A percentile compares a stretch with the other conserved stretches of the same genome.
phyloP scores from a whole-genome alignment of 1,140 invertebrate genomes.

The Augochlora pura region DNA sequence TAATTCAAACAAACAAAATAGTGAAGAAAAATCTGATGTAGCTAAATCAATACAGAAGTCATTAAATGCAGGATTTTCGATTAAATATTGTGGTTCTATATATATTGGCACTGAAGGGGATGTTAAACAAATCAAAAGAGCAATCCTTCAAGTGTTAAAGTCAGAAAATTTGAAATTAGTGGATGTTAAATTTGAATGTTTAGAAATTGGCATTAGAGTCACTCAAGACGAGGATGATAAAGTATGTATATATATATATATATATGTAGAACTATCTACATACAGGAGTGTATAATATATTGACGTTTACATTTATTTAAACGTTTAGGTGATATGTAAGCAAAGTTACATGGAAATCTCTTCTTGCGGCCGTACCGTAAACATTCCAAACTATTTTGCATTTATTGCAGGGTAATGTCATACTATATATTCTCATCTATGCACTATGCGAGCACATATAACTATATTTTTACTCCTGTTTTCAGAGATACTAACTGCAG shows the following conservation, averaged over 20 bases:
- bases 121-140: conserved; percentile 81
- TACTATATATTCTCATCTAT: conserved; percentile 28
- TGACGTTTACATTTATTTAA: conserved; percentile 19
- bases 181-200: conserved; percentile 79
- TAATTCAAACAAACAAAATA: conserved; percentile 21
- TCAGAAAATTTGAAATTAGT: conserved; percentile 68
- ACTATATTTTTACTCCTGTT: conserved; percentile 56
- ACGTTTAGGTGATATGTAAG: conserved; percentile 77
- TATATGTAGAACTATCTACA: conserved; percentile 15
- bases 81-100: conserved; percentile 79
- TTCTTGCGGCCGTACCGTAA: conserved; percentile 82
- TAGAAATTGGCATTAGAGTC: conserved; percentile 81
- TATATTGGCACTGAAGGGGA: conserved; percentile 78
- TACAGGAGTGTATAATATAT: conserved; percentile 3
- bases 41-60: conserved; percentile 42
- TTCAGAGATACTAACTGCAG: conserved; percentile 83
- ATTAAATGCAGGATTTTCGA: conserved; percentile 73
- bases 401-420: conserved; percentile 83
- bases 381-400: conserved; percentile 82
- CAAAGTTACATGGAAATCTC: conserved; percentile 85
- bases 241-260: conserved; percentile 47
- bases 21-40: conserved; percentile 27
- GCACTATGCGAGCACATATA: not conserved
- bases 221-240: conserved; percentile 69
- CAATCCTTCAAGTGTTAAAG: conserved; percentile 74